Base-by-base conservation (phyloP, 1,140 invertebrate species). In the Drosophila gunungcola region DNA sequence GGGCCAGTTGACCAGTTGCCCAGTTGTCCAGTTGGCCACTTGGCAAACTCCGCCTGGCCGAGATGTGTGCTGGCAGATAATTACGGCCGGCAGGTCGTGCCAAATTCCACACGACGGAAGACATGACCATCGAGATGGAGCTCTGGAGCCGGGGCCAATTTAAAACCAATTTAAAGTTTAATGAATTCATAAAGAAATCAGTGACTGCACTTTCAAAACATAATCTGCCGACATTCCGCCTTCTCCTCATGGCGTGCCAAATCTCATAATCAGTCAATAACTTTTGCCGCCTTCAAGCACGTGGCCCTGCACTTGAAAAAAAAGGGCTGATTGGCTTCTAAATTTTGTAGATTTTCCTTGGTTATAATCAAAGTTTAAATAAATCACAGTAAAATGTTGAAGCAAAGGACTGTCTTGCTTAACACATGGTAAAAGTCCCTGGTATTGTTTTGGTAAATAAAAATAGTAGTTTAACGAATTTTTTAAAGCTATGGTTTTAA, bases 181-280 rank as follows among this genome's bases (percentile, higher is more conserved):
- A 88, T 88, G 84, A 88, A 88, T 88, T 88, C 84, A 88, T 88
- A 88, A 88, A 88, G 83, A 88, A 88, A 88, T 88, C 84, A 88
- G 83, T 89, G 75, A 78, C 61, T 83, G 84, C 84, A 88, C 84
- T 88, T 88, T 88, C 84, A 88, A 88, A 88, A 88, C 84, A 88
- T 89, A 88, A 88, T 88, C 83, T 88, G 84, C 83, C 83, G 83
- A 83, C 68, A 60, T 77, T 78, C 73, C 57, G 60, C 73, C 64
- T 53, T 70, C 64, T 49, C 61, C 54, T 27, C 79, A 82, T 89
- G 84, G 84, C 84, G 84, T 89, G 84, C 84, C 84, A 89, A 89
- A 89, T 89, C 84, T 89, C 84, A 89, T 89, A 89, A 89, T 89
- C 84, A 89, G 84, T 89, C 84, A 89, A 89, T 89, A 89, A 89